These are phyloP conservation scores for Acanthosepion lycidas DNA, from an alignment of 2,888 invertebrate genomes.

Conservation along the genomic window DNA sequence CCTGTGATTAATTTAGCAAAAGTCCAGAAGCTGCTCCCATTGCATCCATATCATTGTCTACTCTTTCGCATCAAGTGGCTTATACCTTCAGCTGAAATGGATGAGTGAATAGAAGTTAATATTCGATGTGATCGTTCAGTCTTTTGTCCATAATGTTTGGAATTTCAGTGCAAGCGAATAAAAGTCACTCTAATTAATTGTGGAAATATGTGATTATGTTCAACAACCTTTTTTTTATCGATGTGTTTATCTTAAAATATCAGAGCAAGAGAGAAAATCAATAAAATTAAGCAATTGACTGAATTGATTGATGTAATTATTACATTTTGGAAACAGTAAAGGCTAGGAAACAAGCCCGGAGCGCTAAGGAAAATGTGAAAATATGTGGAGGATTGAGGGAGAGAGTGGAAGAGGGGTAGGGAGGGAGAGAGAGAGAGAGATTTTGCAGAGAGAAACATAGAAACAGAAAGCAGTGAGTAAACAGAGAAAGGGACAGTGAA, in stretches of 20 bases:
- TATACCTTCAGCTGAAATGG: no score
- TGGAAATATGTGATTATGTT: background rate
- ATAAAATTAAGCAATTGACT: background rate
- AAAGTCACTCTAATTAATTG: background rate
- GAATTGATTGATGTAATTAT: background rate
- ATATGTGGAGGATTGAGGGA: background rate
- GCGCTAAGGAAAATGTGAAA: background rate
- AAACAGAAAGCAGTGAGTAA: background rate
- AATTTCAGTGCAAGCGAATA: background rate
- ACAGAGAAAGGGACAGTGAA: background rate
- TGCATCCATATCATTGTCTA: no score
- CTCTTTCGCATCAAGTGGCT: no score
- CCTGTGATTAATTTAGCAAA: no score
- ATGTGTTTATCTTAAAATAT: background rate
- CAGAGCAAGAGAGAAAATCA: background rate
- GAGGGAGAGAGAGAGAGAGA: background rate
- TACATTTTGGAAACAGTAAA: background rate
- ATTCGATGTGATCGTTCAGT: background rate
- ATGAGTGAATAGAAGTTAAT: no score
- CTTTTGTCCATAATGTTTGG: background rate
- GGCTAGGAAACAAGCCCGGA: background rate
- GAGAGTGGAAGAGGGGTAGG: fast-evolving
- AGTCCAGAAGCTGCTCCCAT: no score
- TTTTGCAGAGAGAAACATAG: background rate
- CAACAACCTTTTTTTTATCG: background rate